These are phyloP conservation scores for Hemicrepidius hirtus DNA, from an alignment of 2,888 invertebrate genomes.

Conservation along the genomic window DNA sequence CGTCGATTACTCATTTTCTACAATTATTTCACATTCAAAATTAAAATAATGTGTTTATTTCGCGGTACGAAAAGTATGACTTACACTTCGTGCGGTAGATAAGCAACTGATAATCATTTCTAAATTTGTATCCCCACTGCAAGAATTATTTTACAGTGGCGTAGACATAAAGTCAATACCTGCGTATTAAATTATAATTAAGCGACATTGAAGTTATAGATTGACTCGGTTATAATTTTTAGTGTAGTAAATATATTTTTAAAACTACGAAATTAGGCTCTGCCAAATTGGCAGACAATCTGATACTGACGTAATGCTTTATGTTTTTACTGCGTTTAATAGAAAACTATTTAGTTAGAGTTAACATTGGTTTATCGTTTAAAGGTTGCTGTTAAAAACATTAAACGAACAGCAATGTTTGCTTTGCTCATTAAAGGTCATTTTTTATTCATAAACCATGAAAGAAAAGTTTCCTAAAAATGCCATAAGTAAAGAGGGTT, in stretches of 20 bases:
- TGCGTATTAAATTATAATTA: conserved; percentile 28
- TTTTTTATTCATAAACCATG: no score
- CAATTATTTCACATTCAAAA: not conserved
- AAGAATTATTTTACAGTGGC: conserved; percentile 29
- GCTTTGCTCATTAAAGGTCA: no score
- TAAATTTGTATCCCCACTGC: conserved; percentile 42
- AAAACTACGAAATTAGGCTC: not conserved
- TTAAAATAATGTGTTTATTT: not conserved
- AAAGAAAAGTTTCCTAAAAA: no score
- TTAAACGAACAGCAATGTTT: no score
- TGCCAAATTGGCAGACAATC: no score
- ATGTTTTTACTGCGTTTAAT: no score
- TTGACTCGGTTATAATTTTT: not conserved
- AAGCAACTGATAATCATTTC: conserved; percentile 48
- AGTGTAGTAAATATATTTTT: conserved; percentile 3
- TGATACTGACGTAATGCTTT: no score
- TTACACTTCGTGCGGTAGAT: conserved; percentile 42
- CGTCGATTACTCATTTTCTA: conserved; percentile 42
- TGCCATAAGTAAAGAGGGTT: no score
- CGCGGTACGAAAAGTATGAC: conserved; percentile 6
- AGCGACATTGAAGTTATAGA: conserved; percentile 19
- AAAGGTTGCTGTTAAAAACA: no score
- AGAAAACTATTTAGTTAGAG: no score
- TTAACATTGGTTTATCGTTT: no score
- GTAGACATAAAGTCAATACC: conserved; percentile 31